Percentiles rank a stretch among this genome's conserved stretches.
These are phyloP conservation scores for Phaethornis superciliosus DNA, from an alignment of 2,113 vertebrate species.

Conservation along the genomic window DNA sequence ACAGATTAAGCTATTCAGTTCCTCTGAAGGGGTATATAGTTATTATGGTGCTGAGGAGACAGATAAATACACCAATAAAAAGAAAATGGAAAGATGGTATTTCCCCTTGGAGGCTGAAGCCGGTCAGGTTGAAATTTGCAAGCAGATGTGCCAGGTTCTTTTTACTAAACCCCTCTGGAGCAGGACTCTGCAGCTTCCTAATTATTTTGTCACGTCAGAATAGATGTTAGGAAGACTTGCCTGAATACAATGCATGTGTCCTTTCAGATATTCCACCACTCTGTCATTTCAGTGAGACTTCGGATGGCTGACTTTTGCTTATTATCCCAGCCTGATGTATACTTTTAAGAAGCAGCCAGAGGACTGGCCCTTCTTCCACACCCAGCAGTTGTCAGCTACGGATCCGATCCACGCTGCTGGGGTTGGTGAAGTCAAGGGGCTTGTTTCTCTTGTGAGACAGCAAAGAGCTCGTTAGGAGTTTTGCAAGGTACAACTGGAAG, in stretches of 20 bases:
- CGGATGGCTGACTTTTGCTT: conserved; percentile 32
- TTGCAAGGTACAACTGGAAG: neutral
- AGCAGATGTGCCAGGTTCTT: neutral
- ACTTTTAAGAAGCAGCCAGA: neutral
- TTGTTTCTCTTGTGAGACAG: neutral
- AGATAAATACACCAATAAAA: neutral
- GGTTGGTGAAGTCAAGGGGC: rapidly evolving
- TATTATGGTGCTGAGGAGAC: neutral
- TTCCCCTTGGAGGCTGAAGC: neutral
- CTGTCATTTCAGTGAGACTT: conserved; percentile 29
- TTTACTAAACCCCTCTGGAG: neutral
- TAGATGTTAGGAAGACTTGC: neutral
- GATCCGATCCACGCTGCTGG: neutral
- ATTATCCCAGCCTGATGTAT: neutral
- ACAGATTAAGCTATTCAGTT: neutral
- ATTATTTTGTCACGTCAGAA: neutral
- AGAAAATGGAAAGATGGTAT: neutral
- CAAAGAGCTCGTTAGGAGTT: neutral
- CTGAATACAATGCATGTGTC: neutral
- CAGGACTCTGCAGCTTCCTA: neutral
- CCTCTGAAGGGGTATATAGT: neutral
- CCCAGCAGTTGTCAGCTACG: rapidly evolving
- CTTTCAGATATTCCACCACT: conserved; percentile 16
- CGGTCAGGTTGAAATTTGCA: conserved; percentile 27
- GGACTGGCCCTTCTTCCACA: neutral